These are phyloP conservation scores for Grammomys surdaster DNA, from an alignment of 2,113 vertebrate species.

Conservation along the genomic window DNA sequence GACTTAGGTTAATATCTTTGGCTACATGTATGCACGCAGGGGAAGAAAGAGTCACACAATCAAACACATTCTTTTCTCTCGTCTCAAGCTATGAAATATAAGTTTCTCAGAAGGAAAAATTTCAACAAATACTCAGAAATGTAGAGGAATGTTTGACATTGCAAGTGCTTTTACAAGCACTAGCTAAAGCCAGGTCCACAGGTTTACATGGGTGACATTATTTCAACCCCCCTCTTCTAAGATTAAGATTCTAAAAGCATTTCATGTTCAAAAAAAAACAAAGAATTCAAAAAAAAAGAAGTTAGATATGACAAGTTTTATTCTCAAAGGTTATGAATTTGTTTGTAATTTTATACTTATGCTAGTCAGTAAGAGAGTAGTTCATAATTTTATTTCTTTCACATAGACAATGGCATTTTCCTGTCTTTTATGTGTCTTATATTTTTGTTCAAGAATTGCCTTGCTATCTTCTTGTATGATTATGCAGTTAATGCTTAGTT, in stretches of 20 bases:
- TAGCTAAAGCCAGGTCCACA: neutral
- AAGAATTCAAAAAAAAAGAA: too few species aligned
- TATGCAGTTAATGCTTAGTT: too few species aligned
- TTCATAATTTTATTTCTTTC: too few species aligned
- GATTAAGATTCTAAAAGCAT: constrained; percentile 16
- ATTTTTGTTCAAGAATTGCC: too few species aligned
- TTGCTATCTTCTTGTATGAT: too few species aligned
- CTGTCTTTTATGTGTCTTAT: too few species aligned
- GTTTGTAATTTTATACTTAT: too few species aligned
- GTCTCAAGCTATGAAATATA: constrained; percentile 10
- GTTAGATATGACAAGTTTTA: too few species aligned
- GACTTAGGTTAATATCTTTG: neutral
- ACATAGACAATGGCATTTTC: too few species aligned
- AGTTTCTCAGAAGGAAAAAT: neutral
- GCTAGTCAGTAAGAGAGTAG: too few species aligned
- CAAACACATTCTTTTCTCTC: neutral
- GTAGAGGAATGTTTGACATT: constrained; percentile 15
- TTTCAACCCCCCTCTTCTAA: neutral
- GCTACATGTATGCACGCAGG: neutral
- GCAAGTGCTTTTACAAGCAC: neutral
- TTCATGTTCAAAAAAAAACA: too few species aligned
- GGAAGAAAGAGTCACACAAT: neutral
- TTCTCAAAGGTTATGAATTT: too few species aligned
- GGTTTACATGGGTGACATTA: neutral
- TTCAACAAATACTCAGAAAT: neutral